phyloP scores from a whole-genome alignment of 1,140 invertebrate species.

The Holotrichia oblita region DNA sequence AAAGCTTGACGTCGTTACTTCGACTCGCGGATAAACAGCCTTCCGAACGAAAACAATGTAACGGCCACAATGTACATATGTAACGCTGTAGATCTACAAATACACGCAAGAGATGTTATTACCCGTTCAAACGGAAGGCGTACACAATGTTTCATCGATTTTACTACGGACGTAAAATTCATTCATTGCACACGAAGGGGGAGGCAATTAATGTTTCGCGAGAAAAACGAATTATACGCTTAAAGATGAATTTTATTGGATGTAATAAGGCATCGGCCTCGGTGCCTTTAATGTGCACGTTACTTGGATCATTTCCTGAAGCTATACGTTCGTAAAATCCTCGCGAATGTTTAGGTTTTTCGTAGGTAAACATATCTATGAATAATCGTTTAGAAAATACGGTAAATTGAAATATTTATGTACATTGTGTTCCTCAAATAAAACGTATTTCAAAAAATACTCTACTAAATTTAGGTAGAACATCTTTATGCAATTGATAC shows the following conservation, averaged over 20 bases:
- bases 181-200: neutral
- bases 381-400: neutral
- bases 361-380: neutral
- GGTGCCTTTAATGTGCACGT: neutral
- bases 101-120: too few relatives aligned
- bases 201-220: neutral
- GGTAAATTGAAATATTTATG: neutral
- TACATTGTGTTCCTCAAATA: too few relatives aligned
- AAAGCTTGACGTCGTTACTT: too few relatives aligned
- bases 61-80: too few relatives aligned
- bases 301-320: neutral
- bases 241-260: neutral
- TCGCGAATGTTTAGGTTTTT: neutral
- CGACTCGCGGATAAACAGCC: too few relatives aligned
- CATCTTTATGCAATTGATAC: too few relatives aligned
- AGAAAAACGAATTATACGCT: neutral
- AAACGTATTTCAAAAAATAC: too few relatives aligned
- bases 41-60: too few relatives aligned
- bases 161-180: conserved; percentile 13
- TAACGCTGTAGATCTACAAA: too few relatives aligned
- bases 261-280: conserved; percentile 11
- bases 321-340: neutral
- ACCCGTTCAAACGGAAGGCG: neutral
- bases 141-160: neutral
- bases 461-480: too few relatives aligned